A percentile compares a stretch with the other conserved stretches of the same genome.
Conservation (phyloP, 1,140 invertebrate genomes). For the Anthonomus grandis region DNA sequence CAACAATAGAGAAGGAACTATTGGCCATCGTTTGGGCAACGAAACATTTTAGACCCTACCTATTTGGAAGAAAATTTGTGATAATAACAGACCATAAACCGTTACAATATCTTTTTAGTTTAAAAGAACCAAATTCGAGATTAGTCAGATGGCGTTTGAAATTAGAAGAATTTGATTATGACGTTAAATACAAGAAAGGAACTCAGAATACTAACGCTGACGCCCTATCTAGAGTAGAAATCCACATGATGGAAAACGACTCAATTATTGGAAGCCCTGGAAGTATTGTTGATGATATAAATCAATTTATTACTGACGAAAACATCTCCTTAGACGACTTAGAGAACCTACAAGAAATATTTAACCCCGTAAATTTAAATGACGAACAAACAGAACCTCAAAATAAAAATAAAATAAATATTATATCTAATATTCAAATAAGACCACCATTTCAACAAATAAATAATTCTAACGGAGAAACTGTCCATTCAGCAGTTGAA, state of each 20-base stretch:
- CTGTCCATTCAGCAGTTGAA: too few species aligned
- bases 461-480: too few species aligned
- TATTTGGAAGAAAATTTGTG: slow-evolving; percentile 26
- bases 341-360: background rate
- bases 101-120: slow-evolving; percentile 40
- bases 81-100: slow-evolving; percentile 32
- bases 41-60: slow-evolving; percentile 34
- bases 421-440: background rate
- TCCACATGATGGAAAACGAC: slow-evolving; percentile 1
- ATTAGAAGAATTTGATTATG: slow-evolving; percentile 48
- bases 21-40: slow-evolving; percentile 43
- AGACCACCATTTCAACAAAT: background rate
- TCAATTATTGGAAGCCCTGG: slow-evolving; percentile 7
- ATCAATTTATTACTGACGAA: background rate
- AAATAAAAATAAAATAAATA: too few species aligned
- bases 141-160: slow-evolving; percentile 49
- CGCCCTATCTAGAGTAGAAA: slow-evolving; percentile 5
- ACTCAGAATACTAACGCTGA: slow-evolving; percentile 36
- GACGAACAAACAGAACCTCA: too few species aligned
- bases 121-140: slow-evolving; percentile 46
- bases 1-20: slow-evolving; percentile 40
- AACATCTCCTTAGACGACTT: too few species aligned
- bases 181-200: slow-evolving; percentile 47
- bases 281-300: slow-evolving; percentile 3
- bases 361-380: background rate